Conservation (phyloP, 1,140 invertebrate genomes). For the Bacillus rossius region DNA sequence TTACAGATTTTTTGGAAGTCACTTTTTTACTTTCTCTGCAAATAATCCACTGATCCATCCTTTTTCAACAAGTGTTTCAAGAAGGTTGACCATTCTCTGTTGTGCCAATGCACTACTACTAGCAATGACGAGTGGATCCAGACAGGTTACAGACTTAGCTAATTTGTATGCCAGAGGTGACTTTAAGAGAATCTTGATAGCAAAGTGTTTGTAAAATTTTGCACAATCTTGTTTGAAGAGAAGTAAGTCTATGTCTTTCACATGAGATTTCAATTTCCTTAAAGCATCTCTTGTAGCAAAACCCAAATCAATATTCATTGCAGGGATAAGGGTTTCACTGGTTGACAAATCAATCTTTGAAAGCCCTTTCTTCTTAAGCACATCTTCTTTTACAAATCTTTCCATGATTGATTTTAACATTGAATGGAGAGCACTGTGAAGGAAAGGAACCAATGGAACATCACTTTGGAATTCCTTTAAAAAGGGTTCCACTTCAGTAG, state of each 20-base stretch:
- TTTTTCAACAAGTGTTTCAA: no score
- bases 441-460: no score
- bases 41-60: no score
- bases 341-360: no score
- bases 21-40: constrained; percentile 4
- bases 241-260: neutral
- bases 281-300: constrained; percentile 10
- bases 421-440: no score
- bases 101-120: no score
- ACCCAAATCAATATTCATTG: constrained; percentile 10
- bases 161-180: constrained; percentile 5
- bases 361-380: neutral
- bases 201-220: constrained; percentile 4
- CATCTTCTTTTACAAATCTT: no score
- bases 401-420: no score
- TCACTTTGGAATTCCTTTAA: no score
- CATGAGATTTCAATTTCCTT: constrained; percentile 1
- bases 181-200: constrained; percentile 9
- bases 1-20: constrained; percentile 7
- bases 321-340: constrained; percentile 8
- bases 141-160: constrained; percentile 7
- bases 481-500: no score
- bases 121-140: no score
- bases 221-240: constrained; percentile 4
- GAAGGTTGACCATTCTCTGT: no score